Evolutionary conservation across 2,797 vertebrate species (phyloP), one percentile per base, ranked within the genome.

Genomic region (Anableps anableps): DNA sequence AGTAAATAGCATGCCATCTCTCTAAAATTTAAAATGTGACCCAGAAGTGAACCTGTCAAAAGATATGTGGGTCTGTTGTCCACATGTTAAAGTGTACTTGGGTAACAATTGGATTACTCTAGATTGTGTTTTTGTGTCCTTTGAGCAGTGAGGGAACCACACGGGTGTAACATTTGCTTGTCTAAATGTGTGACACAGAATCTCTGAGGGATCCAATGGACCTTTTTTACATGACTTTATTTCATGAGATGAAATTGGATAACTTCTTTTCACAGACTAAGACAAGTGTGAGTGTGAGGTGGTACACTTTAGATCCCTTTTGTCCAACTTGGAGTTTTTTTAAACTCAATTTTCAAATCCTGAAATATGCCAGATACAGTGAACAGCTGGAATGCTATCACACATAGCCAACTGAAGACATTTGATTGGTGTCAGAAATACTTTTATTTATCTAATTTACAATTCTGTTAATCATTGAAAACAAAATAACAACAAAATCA

Each of bases 401-500:
- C 1, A 2, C 29, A 64, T 16, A 64, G 17, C 21, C 60, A 21
- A 36, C 60, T 10, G 8, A 1, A 29, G n/a, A 71, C 50, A 23
- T 47, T 34, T 26, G 31, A 4, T n/a, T 7, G 60, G 26, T 31
- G 31, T 70, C 5, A 26, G 7, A 23, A 34, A 66, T 23, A 14
- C 4, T 66, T 73, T 83, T 74, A 80, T 62, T 77, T 0, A 17
- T 55, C 43, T 74, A 47, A 47, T 72, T 70, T 74, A 17, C 31
- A 77, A 36, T 62, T 64, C 7, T 36, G 31, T 21, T 75, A 11
- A 31, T 26, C 13, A 26, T 51, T 16, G 1, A 58, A 17, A 34
- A 34, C 14, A 14, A 41, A n/a, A 34, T 19, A 55, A 26, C 23
- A 62, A 14, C 8, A 41, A 34, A 23, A 50, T 23, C 26, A 45